phyloP scores from a whole-genome alignment of 2,797 vertebrate genomes.

The Poeciliopsis turneri region DNA sequence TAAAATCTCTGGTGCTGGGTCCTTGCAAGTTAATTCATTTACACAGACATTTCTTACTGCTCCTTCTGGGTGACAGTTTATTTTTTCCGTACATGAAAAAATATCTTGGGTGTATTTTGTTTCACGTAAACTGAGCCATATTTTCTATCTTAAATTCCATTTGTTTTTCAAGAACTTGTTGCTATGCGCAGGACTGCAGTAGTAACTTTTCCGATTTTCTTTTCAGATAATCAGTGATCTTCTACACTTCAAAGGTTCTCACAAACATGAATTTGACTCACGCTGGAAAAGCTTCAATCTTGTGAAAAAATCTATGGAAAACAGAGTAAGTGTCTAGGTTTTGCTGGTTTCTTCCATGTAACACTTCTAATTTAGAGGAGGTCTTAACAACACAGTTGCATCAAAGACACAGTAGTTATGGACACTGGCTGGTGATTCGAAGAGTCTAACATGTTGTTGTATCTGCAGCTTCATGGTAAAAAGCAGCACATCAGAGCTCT shows the following conservation, averaged over 20 bases:
- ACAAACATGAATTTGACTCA: slow-evolving; percentile 98
- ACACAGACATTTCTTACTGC: background rate
- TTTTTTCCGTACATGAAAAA: background rate
- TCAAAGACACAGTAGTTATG: background rate
- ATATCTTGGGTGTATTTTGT: background rate
- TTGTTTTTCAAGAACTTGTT: background rate
- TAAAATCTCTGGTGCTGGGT: background rate
- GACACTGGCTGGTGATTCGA: background rate
- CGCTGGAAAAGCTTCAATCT: slow-evolving; percentile 98
- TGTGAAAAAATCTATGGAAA: slow-evolving; percentile 99
- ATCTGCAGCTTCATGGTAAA: slow-evolving; percentile 91
- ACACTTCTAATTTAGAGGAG: background rate
- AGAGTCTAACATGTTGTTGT: background rate
- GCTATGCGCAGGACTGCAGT: background rate
- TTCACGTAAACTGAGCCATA: background rate
- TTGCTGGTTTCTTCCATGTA: background rate
- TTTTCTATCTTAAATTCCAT: background rate
- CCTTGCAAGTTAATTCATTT: background rate
- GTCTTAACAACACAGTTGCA: background rate
- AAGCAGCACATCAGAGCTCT: slow-evolving; percentile 96
- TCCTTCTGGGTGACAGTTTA: background rate
- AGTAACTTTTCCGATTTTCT: slow-evolving; percentile 25
- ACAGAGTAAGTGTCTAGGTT: slow-evolving; percentile 84
- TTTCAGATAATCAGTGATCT: slow-evolving; percentile 94
- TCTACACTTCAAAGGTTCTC: slow-evolving; percentile 94